Evolutionary conservation across 2,797 vertebrate genomes (phyloP).

Genomic region (Manis pentadactyla): DNA sequence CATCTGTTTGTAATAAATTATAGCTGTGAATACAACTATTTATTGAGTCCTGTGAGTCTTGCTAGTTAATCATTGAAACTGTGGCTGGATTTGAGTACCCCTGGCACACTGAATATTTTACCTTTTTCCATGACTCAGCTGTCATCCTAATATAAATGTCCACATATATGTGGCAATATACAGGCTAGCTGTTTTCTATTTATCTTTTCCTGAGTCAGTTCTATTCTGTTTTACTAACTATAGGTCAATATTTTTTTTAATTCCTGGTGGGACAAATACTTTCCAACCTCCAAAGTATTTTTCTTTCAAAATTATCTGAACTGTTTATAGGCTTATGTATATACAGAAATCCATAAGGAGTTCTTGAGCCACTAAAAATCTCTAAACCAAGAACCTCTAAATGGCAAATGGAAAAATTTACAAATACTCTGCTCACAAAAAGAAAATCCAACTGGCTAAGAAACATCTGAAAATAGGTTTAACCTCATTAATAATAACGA

Average conservation of each 20-base stretch:
- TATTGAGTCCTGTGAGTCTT: neutral
- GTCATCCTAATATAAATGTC: neutral
- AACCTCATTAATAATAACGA: neutral
- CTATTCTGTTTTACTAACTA: neutral
- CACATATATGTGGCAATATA: neutral
- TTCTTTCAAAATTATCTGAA: neutral
- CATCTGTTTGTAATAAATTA: neutral
- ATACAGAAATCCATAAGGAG: neutral
- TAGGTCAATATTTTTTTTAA: neutral
- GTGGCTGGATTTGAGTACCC: neutral
- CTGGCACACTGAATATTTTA: neutral
- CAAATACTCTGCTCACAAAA: neutral
- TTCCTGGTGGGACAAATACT: neutral
- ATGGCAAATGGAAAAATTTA: neutral
- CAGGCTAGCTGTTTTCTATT: neutral
- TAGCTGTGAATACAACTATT: neutral
- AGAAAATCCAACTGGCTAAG: neutral
- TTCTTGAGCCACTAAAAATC: neutral
- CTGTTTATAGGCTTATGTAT: neutral
- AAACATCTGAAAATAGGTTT: neutral
- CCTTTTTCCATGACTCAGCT: neutral
- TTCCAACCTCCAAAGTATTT: neutral
- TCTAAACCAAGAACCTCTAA: neutral
- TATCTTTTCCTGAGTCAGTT: neutral
- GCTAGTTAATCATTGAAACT: neutral